Conservation (phyloP, 2,888 invertebrate species). For the Meliscaeva auricollis region DNA sequence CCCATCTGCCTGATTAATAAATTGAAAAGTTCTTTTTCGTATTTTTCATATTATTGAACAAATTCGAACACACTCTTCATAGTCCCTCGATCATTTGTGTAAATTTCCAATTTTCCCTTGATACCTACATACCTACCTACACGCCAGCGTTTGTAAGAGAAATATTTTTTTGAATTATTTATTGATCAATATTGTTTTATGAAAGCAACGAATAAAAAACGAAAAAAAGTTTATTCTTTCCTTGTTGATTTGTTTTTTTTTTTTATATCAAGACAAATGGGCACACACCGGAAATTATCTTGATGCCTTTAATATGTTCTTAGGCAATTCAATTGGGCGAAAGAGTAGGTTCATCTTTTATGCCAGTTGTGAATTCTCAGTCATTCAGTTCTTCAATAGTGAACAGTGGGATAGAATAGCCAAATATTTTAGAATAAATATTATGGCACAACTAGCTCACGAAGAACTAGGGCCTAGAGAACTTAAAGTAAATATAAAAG, state of each 20-base stretch:
- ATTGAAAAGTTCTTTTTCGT: background rate
- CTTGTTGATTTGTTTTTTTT: conserved; percentile 13
- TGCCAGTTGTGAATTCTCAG: background rate
- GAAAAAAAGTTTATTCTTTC: conserved; percentile 1
- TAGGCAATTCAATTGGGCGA: conserved; percentile 46
- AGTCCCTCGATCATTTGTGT: background rate
- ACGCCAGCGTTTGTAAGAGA: background rate
- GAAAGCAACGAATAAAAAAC: conserved; percentile 16
- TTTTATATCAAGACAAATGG: conserved; percentile 37
- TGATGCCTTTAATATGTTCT: conserved; percentile 51
- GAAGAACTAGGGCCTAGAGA: too few relatives aligned
- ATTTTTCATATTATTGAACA: background rate
- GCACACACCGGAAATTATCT: conserved; percentile 50
- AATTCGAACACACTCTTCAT: background rate
- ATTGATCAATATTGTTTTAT: conserved; percentile 29
- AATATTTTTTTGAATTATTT: conserved; percentile 21
- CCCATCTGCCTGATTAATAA: background rate
- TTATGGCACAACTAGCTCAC: too few relatives aligned
- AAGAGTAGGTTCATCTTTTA: background rate
- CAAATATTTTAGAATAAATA: background rate
- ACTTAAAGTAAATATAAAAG: too few relatives aligned
- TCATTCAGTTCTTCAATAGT: background rate
- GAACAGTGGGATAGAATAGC: background rate
- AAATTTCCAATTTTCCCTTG: background rate
- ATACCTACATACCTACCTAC: background rate